phyloP scores from a whole-genome alignment of 1,140 invertebrate species.

The Riptortus pedestris region DNA sequence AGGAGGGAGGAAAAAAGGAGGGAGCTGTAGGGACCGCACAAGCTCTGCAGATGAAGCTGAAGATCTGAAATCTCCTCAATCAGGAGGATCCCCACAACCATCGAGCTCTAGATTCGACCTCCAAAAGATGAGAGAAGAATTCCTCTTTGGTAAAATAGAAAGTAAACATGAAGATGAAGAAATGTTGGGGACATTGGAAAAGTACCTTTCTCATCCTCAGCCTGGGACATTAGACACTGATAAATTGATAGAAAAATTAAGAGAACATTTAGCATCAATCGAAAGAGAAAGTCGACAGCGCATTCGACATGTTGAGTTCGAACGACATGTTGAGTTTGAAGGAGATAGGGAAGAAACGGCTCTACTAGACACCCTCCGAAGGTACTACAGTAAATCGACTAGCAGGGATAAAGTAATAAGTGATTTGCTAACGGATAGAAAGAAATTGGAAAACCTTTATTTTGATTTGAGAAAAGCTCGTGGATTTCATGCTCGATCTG shows the following conservation, averaged over 20 bases:
- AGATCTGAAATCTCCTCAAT: constrained; percentile 30
- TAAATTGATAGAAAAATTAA: constrained; percentile 51
- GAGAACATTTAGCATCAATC: constrained; percentile 48
- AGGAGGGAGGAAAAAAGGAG: constrained; percentile 45
- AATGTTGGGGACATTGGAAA: constrained; percentile 53
- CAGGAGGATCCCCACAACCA: neutral
- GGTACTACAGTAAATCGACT: constrained; percentile 52
- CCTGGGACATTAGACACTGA: constrained; percentile 44
- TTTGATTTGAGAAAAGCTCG: constrained; percentile 58
- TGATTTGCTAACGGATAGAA: constrained; percentile 56
- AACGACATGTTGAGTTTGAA: constrained; percentile 35
- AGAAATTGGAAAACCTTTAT: constrained; percentile 57
- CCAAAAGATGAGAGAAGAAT: constrained; percentile 53
- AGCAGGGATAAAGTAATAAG: constrained; percentile 56
- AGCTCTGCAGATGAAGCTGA: constrained; percentile 52
- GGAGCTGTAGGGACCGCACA: constrained; percentile 47
- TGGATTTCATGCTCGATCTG: constrained; percentile 44
- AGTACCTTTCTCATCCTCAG: constrained; percentile 44
- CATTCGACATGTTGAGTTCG: constrained; percentile 6
- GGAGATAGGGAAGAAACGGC: constrained; percentile 48
- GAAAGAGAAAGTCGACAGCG: constrained; percentile 29
- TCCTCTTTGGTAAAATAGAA: constrained; percentile 39
- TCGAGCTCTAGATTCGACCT: constrained; percentile 48
- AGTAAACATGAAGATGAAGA: constrained; percentile 41
- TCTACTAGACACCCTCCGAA: constrained; percentile 50